These are phyloP conservation scores for Stenurella melanura DNA, from an alignment of 2,888 invertebrate species.

Conservation along the genomic window DNA sequence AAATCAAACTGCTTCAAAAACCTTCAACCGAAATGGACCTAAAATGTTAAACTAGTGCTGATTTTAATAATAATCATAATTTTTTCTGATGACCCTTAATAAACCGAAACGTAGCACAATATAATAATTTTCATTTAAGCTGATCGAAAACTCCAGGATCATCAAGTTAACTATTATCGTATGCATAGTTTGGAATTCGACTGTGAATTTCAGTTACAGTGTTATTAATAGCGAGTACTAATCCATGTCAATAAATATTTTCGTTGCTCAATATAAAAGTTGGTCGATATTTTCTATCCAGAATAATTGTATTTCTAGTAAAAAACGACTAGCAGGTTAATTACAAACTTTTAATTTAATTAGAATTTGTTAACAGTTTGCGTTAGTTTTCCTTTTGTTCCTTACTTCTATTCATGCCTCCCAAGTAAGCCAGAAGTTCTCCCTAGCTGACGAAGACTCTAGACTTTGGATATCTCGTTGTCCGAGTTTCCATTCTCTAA, in stretches of 20 bases:
- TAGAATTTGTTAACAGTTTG: conserved; percentile 26
- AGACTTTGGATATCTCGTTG: conserved; percentile 35
- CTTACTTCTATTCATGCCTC: conserved; percentile 27
- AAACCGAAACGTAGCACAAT: too few species aligned
- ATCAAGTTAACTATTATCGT: too few species aligned
- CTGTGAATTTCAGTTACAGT: too few species aligned
- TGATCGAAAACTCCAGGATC: too few species aligned
- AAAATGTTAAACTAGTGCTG: too few species aligned
- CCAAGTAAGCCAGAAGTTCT: conserved; percentile 45
- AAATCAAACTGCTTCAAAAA: too few species aligned
- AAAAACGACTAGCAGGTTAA: background rate
- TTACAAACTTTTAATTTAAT: conserved; percentile 25
- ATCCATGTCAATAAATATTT: background rate
- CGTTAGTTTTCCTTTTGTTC: conserved; percentile 27
- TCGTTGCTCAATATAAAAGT: background rate
- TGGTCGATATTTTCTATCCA: background rate
- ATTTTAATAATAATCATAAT: too few species aligned
- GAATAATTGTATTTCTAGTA: background rate
- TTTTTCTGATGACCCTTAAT: too few species aligned
- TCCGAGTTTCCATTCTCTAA: conserved; percentile 21
- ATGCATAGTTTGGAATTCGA: too few species aligned
- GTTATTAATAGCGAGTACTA: too few species aligned
- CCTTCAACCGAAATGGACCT: too few species aligned
- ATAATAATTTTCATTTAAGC: too few species aligned
- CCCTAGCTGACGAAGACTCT: conserved; percentile 40